A percentile compares a stretch with the other conserved stretches of the same genome.
phyloP scores from a whole-genome alignment of 2,797 vertebrate genomes.

The Sebastes steindachneri region DNA sequence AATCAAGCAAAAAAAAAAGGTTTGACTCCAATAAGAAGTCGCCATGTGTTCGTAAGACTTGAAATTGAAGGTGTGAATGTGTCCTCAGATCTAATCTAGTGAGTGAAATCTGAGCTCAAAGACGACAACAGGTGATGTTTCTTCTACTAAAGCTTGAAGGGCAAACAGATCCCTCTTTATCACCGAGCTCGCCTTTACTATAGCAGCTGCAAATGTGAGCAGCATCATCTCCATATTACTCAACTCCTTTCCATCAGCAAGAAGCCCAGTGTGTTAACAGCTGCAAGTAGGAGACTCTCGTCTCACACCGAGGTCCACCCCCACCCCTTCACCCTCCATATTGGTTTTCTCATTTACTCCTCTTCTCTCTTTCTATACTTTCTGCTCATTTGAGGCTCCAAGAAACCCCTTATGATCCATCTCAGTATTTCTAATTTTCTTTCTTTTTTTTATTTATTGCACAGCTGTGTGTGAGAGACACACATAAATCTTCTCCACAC shows the following conservation, averaged over 20 bases:
- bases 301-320: background rate
- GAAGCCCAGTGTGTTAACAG: constrained; percentile 46
- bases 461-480: constrained; percentile 26
- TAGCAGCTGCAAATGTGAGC: constrained; percentile 41
- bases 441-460: background rate
- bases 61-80: background rate
- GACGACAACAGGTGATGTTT: constrained; percentile 17
- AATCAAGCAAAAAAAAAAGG: background rate
- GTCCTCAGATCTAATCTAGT: background rate
- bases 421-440: background rate
- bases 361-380: background rate
- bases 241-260: constrained; percentile 11
- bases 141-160: background rate
- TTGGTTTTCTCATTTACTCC: constrained; percentile 18
- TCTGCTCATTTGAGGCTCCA: constrained; percentile 7
- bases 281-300: constrained; percentile 32
- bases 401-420: constrained; percentile 14
- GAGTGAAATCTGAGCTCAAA: constrained; percentile 6
- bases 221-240: constrained; percentile 13
- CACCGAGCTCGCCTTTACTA: background rate
- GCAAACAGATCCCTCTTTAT: background rate
- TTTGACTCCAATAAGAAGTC: background rate
- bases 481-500: background rate
- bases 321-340: background rate
- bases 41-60: background rate